phyloP scores from a whole-genome alignment of 2,888 invertebrate genomes.

The Latrodectus hesperus region DNA sequence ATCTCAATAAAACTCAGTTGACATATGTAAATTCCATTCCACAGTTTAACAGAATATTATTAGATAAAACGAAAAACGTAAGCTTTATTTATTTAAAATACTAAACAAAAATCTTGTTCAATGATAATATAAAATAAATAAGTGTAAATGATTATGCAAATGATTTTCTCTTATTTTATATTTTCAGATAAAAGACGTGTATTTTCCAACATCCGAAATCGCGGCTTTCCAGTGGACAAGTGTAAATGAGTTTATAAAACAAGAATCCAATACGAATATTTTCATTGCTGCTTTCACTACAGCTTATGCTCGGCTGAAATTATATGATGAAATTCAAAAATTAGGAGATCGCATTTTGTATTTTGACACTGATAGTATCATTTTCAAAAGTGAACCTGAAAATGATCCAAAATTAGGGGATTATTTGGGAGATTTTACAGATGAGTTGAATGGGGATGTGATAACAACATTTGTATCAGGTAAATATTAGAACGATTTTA shows the following conservation, averaged over 20 bases:
- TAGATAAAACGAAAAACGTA: conserved; percentile 16
- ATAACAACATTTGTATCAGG: conserved; percentile 13
- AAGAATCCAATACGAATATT: conserved; percentile 2
- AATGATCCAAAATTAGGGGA: background rate
- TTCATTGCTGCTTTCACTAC: conserved; percentile 40
- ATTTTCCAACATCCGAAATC: background rate
- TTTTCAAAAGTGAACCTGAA: background rate
- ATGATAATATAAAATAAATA: background rate
- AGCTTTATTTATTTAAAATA: background rate
- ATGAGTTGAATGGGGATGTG: background rate
- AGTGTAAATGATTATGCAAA: too few relatives aligned
- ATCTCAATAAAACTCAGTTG: conserved; percentile 6
- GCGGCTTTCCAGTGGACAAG: background rate
- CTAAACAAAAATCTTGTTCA: background rate
- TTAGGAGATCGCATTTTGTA: background rate
- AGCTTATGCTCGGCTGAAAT: background rate
- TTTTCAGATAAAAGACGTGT: conserved; percentile 7
- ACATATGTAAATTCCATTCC: background rate
- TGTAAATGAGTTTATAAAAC: background rate
- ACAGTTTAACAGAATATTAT: conserved; percentile 12
- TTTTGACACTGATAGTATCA: conserved; percentile 8
- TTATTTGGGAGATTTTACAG: conserved; percentile 5
- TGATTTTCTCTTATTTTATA: too few relatives aligned
- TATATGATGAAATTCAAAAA: conserved; percentile 25
- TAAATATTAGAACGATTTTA: background rate